These are phyloP conservation scores for Acromyrmex charruanus DNA, from an alignment of 1,140 invertebrate species.

Conservation along the genomic window DNA sequence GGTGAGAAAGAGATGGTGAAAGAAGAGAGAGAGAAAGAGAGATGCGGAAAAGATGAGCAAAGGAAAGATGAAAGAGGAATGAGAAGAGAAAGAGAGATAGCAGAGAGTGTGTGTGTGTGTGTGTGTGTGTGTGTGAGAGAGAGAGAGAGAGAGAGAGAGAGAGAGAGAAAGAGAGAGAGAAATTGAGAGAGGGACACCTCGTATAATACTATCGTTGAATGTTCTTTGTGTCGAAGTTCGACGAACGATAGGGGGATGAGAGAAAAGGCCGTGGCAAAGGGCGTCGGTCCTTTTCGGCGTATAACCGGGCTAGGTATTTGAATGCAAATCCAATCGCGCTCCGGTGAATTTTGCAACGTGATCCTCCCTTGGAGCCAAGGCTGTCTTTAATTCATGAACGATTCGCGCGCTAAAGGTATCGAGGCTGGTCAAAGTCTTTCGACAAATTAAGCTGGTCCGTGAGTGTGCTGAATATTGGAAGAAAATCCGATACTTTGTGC, in stretches of 20 bases:
- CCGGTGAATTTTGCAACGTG: conserved; percentile 72
- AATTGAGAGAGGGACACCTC: conserved; percentile 22
- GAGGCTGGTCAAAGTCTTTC: conserved; percentile 53
- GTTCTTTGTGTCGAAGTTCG: conserved; percentile 72
- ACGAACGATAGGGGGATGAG: conserved; percentile 32
- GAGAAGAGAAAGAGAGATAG: background rate
- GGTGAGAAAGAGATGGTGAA: background rate
- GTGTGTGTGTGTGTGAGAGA: background rate
- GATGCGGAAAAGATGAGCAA: conserved; percentile 2
- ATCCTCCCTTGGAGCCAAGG: conserved; percentile 36
- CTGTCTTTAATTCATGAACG: conserved; percentile 69
- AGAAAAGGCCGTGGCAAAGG: conserved; percentile 61
- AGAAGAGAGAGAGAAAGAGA: background rate
- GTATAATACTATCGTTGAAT: conserved; percentile 71
- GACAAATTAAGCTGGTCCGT: conserved; percentile 49
- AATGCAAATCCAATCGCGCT: conserved; percentile 77
- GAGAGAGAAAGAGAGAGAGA: conserved; percentile 31
- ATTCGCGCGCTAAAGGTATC: conserved; percentile 56
- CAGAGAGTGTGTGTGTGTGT: too few relatives aligned
- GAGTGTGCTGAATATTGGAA: conserved; percentile 54
- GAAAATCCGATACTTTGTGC: conserved; percentile 50
- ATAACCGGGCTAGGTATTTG: conserved; percentile 76
- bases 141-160: conserved; percentile 25
- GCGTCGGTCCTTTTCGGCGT: conserved; percentile 66
- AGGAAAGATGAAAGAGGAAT: background rate